Conservation (phyloP, 2,113 vertebrate species). For the Pachyramphus minor region DNA sequence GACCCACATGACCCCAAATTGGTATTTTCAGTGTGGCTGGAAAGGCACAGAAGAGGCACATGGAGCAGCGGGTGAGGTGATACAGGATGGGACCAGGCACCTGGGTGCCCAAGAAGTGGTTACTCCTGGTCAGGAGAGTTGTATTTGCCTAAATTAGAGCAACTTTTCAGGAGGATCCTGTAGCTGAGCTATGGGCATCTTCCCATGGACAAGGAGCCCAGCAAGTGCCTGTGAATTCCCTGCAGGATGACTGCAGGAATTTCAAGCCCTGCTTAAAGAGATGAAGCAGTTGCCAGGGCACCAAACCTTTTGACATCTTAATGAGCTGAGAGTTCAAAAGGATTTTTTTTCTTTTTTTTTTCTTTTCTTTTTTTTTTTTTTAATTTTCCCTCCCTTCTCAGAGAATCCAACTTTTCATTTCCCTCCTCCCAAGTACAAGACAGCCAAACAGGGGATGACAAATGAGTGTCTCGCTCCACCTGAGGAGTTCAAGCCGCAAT, state of each 20-base stretch:
- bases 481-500: conserved; percentile 38
- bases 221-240: not conserved
- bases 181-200: not conserved
- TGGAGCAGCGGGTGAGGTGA: fast-evolving
- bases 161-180: not conserved
- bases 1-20: fast-evolving
- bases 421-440: not conserved
- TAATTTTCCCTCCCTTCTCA: not conserved
- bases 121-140: not conserved
- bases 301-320: conserved; percentile 55
- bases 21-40: not conserved
- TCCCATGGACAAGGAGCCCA: not conserved
- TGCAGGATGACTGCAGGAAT: not conserved
- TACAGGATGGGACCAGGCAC: fast-evolving
- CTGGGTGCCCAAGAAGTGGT: not conserved
- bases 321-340: conserved; percentile 42
- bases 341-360: not conserved
- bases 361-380: not conserved
- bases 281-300: conserved; percentile 6
- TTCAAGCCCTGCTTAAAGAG: conserved; percentile 8
- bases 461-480: conserved; percentile 25
- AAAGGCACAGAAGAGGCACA: not conserved
- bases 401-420: conserved; percentile 17
- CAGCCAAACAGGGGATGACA: conserved; percentile 6
- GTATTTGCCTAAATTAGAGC: not conserved